Evolutionary conservation across 1,140 invertebrate genomes (phyloP), one percentile per base, ranked within the genome.

Genomic region (Scaptodrosophila lebanonensis): DNA sequence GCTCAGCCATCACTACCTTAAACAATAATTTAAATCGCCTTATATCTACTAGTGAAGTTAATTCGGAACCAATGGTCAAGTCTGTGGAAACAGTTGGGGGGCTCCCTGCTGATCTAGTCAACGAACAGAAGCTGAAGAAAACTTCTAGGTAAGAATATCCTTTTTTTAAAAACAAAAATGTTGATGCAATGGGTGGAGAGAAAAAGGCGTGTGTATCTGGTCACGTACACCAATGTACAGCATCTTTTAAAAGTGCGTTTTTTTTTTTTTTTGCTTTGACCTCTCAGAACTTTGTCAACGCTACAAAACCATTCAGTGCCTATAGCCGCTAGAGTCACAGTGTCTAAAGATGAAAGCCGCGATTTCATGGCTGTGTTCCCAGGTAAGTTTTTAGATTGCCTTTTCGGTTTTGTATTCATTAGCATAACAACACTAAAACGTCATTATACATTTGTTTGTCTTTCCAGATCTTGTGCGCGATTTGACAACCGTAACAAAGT

Each of bases 291-390:
- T 30, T 57, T 87, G 51, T 87, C 86, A 25, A 86, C 86, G 15
- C 56, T 84, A 45, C 82, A 83, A 43, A 87, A 87, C 53, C 85
- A 89, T 62, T 87, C 86, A 15, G 72, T 87, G 25, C 90, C 91
- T 50, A 88, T 91, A 66, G 90, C 91, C 13, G 90, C 90, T 52
- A 88, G 89, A 62, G 89, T 89, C 70, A 89, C 89, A 69, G 89
- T 90, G 12, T 91, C 88, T 47, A 94, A 94, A 87, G 94, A 95
- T 87, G 94, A 95, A 86, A 92, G 91, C 79, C 89, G 94, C 52
- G 93, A 95, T 86, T 93, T 97, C 88, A 94, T 95, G 93, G 92
- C 93, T 32, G 86, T 94, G 35, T 96, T 95, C 89, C 94, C 95
- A 53, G 94, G 85, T 87, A 25, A 68, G 53, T 30, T 50, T 6